Percentiles rank a stretch among this genome's conserved stretches.
Evolutionary conservation across 2,888 invertebrate genomes (phyloP).

Genomic region (Petrolisthes manimaculis): DNA sequence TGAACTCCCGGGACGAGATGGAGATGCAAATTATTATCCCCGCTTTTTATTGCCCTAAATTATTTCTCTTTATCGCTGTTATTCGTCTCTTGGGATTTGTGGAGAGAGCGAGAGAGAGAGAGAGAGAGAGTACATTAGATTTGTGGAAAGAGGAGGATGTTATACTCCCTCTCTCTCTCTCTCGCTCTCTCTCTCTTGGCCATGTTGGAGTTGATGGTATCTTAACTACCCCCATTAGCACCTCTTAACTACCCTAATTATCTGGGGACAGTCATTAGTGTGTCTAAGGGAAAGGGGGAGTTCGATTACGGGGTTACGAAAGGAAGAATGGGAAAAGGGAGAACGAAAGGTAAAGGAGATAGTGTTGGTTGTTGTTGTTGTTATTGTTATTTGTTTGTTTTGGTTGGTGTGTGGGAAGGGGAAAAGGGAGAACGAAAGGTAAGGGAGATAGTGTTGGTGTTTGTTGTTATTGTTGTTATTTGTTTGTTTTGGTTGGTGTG

Average conservation of each 20-base stretch:
- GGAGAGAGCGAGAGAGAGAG: neutral
- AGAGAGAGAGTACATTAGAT: too few species aligned
- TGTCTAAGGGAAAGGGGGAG: neutral
- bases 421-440: too few species aligned
- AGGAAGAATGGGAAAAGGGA: too few species aligned
- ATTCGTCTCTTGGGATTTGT: neutral
- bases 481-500: too few species aligned
- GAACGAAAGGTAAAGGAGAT: too few species aligned
- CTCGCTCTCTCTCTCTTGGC: neutral
- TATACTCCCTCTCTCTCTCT: neutral
- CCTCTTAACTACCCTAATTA: neutral
- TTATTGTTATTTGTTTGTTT: too few species aligned
- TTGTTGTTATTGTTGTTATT: too few species aligned
- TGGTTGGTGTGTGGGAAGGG: too few species aligned
- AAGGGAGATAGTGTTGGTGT: too few species aligned
- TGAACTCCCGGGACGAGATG: neutral
- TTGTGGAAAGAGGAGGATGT: neutral
- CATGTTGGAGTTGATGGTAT: neutral
- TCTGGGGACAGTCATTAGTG: neutral
- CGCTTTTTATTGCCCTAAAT: neutral
- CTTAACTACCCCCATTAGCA: neutral
- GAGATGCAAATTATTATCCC: neutral
- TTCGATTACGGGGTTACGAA: neutral
- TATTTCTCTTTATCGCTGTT: conserved; percentile 5
- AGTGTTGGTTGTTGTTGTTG: too few species aligned